Evolutionary conservation across 2,797 vertebrate genomes (phyloP).

Genomic region (Coregonus sp.): DNA sequence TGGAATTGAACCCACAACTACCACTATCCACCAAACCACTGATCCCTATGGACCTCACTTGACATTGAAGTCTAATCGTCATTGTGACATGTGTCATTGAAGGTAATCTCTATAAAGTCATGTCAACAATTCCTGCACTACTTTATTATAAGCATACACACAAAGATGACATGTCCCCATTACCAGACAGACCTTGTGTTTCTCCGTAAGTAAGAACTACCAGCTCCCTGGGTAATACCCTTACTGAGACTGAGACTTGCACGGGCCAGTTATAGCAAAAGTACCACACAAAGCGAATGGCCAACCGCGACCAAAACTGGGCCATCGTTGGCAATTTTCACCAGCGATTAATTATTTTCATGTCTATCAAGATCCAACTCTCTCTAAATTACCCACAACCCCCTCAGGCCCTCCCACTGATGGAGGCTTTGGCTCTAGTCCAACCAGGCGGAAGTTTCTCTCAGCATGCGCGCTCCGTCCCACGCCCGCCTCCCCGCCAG

Average conservation of each 20-base stretch:
- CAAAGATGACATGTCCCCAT: background rate
- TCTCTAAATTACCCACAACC: slow-evolving; percentile 63
- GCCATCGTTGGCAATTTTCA: slow-evolving; percentile 53
- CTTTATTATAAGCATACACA: background rate
- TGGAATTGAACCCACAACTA: background rate
- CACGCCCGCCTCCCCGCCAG: slow-evolving; percentile 35
- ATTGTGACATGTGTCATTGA: no score
- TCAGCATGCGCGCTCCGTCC: slow-evolving; percentile 40
- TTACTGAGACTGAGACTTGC: slow-evolving; percentile 5
- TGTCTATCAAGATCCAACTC: slow-evolving; percentile 65
- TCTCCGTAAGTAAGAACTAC: slow-evolving; percentile 26
- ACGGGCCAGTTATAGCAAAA: slow-evolving; percentile 44
- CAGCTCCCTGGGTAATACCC: slow-evolving; percentile 28
- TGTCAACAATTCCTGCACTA: no score
- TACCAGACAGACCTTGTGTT: slow-evolving; percentile 1
- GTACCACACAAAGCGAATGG: slow-evolving; percentile 43
- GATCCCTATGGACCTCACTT: background rate
- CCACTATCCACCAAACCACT: background rate
- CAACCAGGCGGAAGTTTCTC: slow-evolving; percentile 57
- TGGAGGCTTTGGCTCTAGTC: slow-evolving; percentile 64
- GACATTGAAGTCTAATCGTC: background rate
- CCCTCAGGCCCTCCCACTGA: slow-evolving; percentile 55
- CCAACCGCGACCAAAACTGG: slow-evolving; percentile 44
- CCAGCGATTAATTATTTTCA: slow-evolving; percentile 58
- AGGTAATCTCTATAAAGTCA: no score